These are phyloP conservation scores for Buphagus erythrorhynchus DNA, from an alignment of 2,797 vertebrate genomes.

Conservation along the genomic window DNA sequence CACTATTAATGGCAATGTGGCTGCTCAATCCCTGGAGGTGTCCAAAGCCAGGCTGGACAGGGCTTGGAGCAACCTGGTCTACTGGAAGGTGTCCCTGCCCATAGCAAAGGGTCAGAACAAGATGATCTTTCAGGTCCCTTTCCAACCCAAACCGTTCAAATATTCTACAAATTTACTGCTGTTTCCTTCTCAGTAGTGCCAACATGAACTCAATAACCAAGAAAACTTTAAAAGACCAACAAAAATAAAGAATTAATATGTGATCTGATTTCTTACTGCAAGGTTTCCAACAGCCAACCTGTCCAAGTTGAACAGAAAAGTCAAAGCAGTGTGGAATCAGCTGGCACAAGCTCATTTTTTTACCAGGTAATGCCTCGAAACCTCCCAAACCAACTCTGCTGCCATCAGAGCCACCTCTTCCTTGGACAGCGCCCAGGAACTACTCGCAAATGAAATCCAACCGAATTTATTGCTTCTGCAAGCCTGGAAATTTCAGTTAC, in stretches of 20 bases:
- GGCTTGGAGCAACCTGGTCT: not conserved
- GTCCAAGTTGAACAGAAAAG: not conserved
- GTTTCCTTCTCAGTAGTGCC: not conserved
- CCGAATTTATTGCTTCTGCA: not conserved
- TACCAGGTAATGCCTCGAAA: not conserved
- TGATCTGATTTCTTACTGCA: not conserved
- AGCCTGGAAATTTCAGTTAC: not conserved
- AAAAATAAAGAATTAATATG: not conserved
- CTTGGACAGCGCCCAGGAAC: not conserved
- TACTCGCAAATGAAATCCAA: not conserved
- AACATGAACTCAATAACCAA: not conserved
- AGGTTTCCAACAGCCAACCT: not conserved
- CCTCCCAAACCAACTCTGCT: not conserved
- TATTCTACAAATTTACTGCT: not conserved
- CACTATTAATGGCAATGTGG: not conserved
- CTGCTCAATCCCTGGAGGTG: not conserved
- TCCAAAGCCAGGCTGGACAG: not conserved
- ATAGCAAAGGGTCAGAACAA: accelerated
- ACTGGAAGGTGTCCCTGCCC: not conserved
- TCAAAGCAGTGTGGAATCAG: not conserved
- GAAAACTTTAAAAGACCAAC: not conserved
- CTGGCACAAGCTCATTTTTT: not conserved
- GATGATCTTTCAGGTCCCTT: not conserved
- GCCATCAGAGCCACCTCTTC: not conserved
- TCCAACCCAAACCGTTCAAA: not conserved